These are phyloP conservation scores for Eptatretus atami DNA, from an alignment of 2,797 vertebrate species.

Conservation along the genomic window DNA sequence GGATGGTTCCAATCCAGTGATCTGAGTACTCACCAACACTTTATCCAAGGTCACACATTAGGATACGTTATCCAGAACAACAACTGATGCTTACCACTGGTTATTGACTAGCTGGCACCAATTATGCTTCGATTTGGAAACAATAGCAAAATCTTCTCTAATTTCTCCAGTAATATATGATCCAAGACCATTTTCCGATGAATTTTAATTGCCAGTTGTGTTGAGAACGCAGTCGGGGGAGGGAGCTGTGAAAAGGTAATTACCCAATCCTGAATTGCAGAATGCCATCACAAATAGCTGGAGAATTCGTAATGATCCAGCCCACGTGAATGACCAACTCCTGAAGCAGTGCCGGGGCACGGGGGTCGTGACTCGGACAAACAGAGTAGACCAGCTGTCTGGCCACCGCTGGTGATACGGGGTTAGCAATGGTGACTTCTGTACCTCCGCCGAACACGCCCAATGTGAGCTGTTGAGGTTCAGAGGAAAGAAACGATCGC, in stretches of 20 bases:
- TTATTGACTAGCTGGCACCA: no score
- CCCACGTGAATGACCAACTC: slow-evolving; percentile 4
- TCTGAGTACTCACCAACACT: no score
- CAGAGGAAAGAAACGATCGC: no score
- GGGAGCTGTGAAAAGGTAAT: neutral
- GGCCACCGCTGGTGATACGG: neutral
- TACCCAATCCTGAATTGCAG: slow-evolving; percentile 2
- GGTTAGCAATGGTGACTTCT: slow-evolving; percentile 3
- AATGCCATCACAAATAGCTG: neutral
- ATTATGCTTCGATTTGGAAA: no score
- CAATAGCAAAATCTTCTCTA: no score
- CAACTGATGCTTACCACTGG: no score
- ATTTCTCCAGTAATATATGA: no score
- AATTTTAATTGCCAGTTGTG: no score
- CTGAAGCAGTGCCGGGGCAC: neutral
- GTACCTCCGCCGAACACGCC: neutral
- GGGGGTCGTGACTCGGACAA: neutral
- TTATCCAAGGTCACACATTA: no score
- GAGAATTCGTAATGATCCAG: neutral
- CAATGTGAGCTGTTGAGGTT: neutral
- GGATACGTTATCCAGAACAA: no score
- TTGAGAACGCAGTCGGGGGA: neutral
- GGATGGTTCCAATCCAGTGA: no score
- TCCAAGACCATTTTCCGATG: no score
- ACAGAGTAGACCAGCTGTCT: neutral